phyloP scores from a whole-genome alignment of 1,140 invertebrate species.

The Pararge aegeria region DNA sequence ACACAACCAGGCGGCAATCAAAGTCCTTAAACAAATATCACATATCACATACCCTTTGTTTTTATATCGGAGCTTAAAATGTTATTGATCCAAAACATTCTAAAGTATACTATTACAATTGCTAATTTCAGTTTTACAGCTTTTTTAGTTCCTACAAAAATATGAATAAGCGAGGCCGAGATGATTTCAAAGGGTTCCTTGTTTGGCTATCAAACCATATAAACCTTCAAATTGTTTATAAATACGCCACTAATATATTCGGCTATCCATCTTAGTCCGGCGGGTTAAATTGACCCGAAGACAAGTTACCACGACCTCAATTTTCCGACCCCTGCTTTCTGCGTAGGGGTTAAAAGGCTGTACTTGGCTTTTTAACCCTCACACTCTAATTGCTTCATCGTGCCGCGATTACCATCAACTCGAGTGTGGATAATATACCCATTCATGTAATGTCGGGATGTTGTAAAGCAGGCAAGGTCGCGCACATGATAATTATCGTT shows the following conservation, averaged over 20 bases:
- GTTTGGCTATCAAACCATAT: too few relatives aligned
- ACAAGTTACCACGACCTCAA: slow-evolving; percentile 1
- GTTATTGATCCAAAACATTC: too few relatives aligned
- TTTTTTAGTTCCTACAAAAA: too few relatives aligned
- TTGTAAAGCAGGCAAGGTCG: neutral
- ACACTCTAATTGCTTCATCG: slow-evolving; percentile 1
- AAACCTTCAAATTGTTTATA: neutral
- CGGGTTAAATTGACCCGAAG: slow-evolving; percentile 5
- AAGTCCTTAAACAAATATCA: too few relatives aligned
- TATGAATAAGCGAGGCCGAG: too few relatives aligned
- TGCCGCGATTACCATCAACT: neutral
- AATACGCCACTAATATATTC: neutral
- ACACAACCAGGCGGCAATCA: too few relatives aligned
- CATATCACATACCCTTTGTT: too few relatives aligned
- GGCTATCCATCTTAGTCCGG: neutral
- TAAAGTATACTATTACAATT: too few relatives aligned
- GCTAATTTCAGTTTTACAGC: too few relatives aligned
- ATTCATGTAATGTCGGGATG: neutral
- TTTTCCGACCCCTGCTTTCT: slow-evolving; percentile 1
- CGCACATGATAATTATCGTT: neutral
- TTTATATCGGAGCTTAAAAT: too few relatives aligned
- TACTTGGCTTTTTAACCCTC: neutral
- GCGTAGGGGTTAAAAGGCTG: neutral
- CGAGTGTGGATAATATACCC: neutral
- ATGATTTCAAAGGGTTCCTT: too few relatives aligned